These are phyloP conservation scores for Oscheius sp. DNA, from an alignment of 1,140 invertebrate species.

Conservation along the genomic window DNA sequence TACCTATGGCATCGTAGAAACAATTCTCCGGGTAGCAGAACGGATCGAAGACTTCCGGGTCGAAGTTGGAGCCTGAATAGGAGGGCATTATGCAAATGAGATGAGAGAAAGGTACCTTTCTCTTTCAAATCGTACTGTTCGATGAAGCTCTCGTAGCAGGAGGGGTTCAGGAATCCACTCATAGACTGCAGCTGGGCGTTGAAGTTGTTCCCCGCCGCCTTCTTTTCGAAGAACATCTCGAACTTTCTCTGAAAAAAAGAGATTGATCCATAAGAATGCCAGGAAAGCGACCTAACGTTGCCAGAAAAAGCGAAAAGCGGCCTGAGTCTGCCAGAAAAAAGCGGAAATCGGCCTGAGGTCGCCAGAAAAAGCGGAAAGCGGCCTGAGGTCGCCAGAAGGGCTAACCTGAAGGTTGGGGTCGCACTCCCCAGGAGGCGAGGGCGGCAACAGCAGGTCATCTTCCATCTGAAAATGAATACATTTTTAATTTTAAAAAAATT, in stretches of 20 bases:
- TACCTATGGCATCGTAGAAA: neutral
- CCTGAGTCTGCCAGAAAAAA: no score
- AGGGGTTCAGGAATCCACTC: slow-evolving; percentile 8
- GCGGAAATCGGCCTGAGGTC: no score
- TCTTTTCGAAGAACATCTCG: neutral
- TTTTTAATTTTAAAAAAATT: no score
- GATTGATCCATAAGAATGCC: neutral
- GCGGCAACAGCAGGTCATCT: slow-evolving; percentile 7
- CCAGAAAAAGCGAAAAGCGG: no score
- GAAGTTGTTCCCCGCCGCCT: neutral
- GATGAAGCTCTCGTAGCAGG: slow-evolving; percentile 18
- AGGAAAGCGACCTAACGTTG: no score
- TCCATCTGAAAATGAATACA: neutral
- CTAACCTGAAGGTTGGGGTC: neutral
- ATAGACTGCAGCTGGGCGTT: neutral
- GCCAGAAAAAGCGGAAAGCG: no score
- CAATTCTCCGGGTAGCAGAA: neutral
- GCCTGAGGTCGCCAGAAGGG: no score
- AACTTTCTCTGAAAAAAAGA: neutral
- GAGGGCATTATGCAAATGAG: no score
- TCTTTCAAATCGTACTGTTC: slow-evolving; percentile 9
- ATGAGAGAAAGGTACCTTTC: neutral
- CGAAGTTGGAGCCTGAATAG: neutral
- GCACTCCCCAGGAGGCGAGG: slow-evolving; percentile 7
- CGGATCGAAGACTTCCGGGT: neutral